phyloP scores from a whole-genome alignment of 2,797 vertebrate genomes.

The Paramormyrops hopkinsi region DNA sequence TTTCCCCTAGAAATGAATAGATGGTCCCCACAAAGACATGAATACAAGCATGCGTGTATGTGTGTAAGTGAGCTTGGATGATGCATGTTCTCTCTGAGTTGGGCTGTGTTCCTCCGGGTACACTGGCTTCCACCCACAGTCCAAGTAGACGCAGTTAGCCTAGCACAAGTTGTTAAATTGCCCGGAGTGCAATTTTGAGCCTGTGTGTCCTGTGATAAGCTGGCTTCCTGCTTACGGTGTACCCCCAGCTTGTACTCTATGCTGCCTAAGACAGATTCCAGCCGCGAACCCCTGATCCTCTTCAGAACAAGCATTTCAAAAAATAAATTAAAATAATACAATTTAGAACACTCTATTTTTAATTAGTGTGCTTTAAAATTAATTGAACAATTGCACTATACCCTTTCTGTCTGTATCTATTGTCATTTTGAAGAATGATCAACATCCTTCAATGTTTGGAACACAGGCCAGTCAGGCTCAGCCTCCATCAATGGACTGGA shows the following conservation, averaged over 20 bases:
- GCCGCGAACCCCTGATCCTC: background rate
- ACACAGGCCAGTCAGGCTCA: background rate
- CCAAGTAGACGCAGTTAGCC: background rate
- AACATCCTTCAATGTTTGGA: background rate
- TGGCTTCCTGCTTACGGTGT: background rate
- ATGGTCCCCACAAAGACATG: background rate
- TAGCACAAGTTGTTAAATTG: background rate
- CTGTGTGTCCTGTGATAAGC: background rate
- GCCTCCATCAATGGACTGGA: background rate
- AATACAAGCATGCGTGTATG: background rate
- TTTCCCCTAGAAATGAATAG: background rate
- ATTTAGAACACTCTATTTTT: background rate
- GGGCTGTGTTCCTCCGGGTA: background rate
- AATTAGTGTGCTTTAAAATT: background rate
- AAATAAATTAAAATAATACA: background rate
- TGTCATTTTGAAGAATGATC: background rate
- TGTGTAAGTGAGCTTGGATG: background rate
- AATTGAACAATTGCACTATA: background rate
- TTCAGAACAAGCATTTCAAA: background rate
- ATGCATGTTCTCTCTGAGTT: background rate
- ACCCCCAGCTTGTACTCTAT: background rate
- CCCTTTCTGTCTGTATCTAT: background rate
- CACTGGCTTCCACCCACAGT: background rate
- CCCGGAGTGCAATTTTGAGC: background rate
- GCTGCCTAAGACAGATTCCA: background rate